Base-by-base conservation (phyloP, 2,888 invertebrate species). In the Rotaria sp. region DNA sequence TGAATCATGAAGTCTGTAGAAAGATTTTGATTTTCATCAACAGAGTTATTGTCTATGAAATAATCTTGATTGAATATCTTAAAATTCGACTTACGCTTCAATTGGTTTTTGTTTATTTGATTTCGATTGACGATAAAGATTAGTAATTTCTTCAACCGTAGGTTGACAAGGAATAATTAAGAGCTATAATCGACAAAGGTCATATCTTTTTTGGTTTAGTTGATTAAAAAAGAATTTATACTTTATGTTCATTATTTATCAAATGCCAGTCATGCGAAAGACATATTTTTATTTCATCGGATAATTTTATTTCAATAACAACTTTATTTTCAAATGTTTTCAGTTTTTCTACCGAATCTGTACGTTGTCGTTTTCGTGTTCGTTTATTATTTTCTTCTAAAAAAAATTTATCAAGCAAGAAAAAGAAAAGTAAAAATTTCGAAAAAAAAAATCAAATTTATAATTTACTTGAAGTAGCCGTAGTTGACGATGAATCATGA, bases 301-400 rank as follows among this genome's bases (percentile, higher is more conserved):
- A 21, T 75, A 75, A 10, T 35, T 75, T 75, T 7, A 75, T 75
- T 75, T 75, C 75, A 75, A 75, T 75, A 4, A 41, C 75, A 41
- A 75, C 75, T 75, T 75, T 75, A 75, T 75, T 75, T 75, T 75
- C 75, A 24, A 41, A 75, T 24, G 75, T 75, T 75, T 59, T 59
- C 26, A 59, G 7, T 30, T 59, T 59, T 59, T 59, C 59, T 30
- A 59, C 30, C 10, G 59, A 59, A 59, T 59, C 59, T 15, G 59
- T 59, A 59, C 59, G 59, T 59, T 59, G 59, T 26, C 59, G 59
- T 59, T 59, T 59, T 59, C 59, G 10, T 59, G 30, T 10, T 26
- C 59, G 59, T 59, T 59, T 59, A 59, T 30, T 59, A 59, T 59
- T 59, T 21, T 59, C 59, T 26, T 59, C 59, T 59, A 30, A 30